A percentile compares a stretch with the other conserved stretches of the same genome.
Conservation (phyloP, 2,797 vertebrate species). For the Sylvilagus floridanus region DNA sequence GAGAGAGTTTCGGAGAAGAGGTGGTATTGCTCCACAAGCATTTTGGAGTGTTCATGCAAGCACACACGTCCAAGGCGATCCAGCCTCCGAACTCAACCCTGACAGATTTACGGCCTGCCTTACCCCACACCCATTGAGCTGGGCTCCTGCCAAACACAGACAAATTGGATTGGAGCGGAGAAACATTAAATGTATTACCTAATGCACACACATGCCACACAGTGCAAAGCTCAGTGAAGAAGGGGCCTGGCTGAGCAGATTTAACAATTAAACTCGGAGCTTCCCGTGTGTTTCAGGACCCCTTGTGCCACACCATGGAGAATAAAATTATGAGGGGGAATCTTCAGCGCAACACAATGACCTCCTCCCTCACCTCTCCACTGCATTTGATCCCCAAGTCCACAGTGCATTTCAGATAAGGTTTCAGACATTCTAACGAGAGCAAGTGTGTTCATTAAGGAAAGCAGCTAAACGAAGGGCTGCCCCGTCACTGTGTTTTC, state of each 20-base stretch:
- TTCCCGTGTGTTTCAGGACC: slow-evolving; percentile 17
- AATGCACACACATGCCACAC: slow-evolving; percentile 82
- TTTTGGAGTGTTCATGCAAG: slow-evolving; percentile 66
- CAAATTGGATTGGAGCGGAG: slow-evolving; percentile 77
- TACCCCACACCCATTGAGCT: slow-evolving; percentile 73
- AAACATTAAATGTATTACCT: slow-evolving; percentile 83
- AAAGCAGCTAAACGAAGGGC: background rate
- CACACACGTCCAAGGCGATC: background rate
- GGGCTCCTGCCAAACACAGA: slow-evolving; percentile 81
- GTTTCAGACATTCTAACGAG: background rate
- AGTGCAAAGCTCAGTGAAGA: slow-evolving; percentile 63
- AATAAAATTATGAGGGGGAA: background rate
- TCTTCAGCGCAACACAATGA: background rate
- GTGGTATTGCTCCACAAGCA: slow-evolving; percentile 79
- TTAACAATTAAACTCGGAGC: slow-evolving; percentile 69
- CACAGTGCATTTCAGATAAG: background rate
- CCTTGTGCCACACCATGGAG: background rate
- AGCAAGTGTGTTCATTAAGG: background rate
- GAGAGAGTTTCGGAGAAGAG: slow-evolving; percentile 87
- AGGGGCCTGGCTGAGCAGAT: slow-evolving; percentile 67
- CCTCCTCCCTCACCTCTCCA: background rate
- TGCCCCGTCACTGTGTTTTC: background rate
- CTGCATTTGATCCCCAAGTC: background rate
- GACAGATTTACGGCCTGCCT: slow-evolving; percentile 75
- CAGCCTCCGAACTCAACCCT: background rate